Evolutionary conservation across 2,888 invertebrate species (phyloP).

Genomic region (Phalera bucephala): DNA sequence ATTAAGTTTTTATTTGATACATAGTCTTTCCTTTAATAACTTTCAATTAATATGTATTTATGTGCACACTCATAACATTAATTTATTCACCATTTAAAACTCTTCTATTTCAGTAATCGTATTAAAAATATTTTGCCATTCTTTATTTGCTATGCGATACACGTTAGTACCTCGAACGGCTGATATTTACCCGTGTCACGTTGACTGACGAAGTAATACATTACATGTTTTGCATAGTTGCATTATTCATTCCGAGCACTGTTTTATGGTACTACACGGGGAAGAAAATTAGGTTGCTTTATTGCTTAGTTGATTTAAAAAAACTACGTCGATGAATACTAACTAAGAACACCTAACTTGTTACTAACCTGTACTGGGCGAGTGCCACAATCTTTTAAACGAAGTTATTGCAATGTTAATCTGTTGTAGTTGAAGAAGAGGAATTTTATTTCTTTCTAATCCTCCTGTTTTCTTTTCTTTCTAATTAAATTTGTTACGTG

Average conservation of each 20-base stretch:
- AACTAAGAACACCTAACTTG: slow-evolving; percentile 5
- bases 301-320: slow-evolving; percentile 31
- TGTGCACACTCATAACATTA: too few species aligned
- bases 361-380: too few species aligned
- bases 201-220: slow-evolving; percentile 62
- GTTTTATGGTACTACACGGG: slow-evolving; percentile 40
- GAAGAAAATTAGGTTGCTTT: slow-evolving; percentile 49
- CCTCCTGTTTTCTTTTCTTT: too few species aligned
- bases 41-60: too few species aligned
- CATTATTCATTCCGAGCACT: slow-evolving; percentile 61
- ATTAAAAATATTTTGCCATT: slow-evolving; percentile 18
- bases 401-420: too few species aligned
- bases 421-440: too few species aligned
- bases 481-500: too few species aligned
- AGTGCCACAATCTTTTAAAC: too few species aligned
- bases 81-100: slow-evolving; percentile 4
- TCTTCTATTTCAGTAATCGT: not conserved
- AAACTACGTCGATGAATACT: slow-evolving; percentile 24
- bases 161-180: slow-evolving; percentile 53
- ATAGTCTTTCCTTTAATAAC: too few species aligned
- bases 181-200: slow-evolving; percentile 64
- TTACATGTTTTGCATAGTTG: slow-evolving; percentile 63
- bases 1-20: too few species aligned
- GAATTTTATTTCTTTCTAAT: too few species aligned
- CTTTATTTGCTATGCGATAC: slow-evolving; percentile 51